Evolutionary conservation across 1,140 invertebrate genomes (phyloP).

Genomic region (Papilio polytes): DNA sequence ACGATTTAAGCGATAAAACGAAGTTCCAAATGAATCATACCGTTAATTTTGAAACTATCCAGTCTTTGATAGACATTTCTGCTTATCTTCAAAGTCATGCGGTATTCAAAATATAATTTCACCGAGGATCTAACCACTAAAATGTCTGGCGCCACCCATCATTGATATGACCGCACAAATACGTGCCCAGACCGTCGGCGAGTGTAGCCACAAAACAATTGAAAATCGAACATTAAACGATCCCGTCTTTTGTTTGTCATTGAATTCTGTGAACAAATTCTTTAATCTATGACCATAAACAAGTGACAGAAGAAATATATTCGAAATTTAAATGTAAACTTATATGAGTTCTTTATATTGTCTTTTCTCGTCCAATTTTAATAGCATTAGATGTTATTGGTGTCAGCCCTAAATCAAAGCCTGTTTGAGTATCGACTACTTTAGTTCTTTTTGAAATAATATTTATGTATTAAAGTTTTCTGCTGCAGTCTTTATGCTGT

Average conservation of each 20-base stretch:
- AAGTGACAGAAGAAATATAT: background rate
- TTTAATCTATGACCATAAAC: background rate
- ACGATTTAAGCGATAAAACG: background rate
- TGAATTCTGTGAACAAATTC: background rate
- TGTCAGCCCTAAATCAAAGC: background rate
- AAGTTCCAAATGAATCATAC: background rate
- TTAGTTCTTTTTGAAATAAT: background rate
- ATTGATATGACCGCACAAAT: background rate
- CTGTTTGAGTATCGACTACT: background rate
- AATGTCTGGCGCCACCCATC: constrained; percentile 3
- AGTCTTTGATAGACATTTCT: background rate
- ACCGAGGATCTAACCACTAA: constrained; percentile 12
- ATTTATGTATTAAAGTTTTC: background rate
- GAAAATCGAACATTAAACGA: background rate
- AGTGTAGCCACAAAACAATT: constrained; percentile 8
- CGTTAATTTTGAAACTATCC: background rate
- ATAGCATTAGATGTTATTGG: too few relatives aligned
- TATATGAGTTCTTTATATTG: background rate
- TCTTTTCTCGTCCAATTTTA: too few relatives aligned
- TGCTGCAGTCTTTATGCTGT: constrained; percentile 29
- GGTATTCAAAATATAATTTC: constrained; percentile 17
- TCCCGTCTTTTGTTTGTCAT: background rate
- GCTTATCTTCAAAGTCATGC: background rate
- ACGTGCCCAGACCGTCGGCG: constrained; percentile 3
- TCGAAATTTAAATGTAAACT: background rate